Conservation (phyloP, 2,888 invertebrate genomes). For the Molorchus minor region DNA sequence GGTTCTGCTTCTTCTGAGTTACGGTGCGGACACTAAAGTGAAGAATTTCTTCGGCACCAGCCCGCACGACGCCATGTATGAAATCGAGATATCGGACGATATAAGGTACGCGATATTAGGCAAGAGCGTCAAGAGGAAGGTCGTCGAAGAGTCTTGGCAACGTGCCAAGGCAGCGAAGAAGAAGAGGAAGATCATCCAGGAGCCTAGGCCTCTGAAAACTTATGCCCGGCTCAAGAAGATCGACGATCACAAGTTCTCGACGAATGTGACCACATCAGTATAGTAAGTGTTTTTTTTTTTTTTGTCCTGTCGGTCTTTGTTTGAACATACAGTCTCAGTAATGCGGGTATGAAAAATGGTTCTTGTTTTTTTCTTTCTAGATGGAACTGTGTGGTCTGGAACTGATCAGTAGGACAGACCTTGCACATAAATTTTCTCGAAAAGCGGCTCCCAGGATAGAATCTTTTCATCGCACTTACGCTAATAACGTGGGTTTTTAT, state of each 20-base stretch:
- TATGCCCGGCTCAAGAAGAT: slow-evolving; percentile 40
- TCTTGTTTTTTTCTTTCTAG: too few relatives aligned
- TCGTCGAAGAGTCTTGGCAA: slow-evolving; percentile 6
- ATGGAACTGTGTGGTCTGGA: too few relatives aligned
- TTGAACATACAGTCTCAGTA: too few relatives aligned
- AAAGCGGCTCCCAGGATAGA: too few relatives aligned
- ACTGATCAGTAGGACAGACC: too few relatives aligned
- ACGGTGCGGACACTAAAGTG: slow-evolving; percentile 63
- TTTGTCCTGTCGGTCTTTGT: too few relatives aligned
- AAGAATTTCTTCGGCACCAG: slow-evolving; percentile 63
- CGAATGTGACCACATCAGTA: background rate
- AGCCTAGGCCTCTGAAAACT: slow-evolving; percentile 36
- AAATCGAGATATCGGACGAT: slow-evolving; percentile 54
- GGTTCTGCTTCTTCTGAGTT: slow-evolving; percentile 61
- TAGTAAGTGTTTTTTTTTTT: background rate
- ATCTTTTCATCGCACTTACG: too few relatives aligned
- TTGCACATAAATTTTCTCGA: too few relatives aligned
- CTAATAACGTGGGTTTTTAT: too few relatives aligned
- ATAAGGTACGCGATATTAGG: slow-evolving; percentile 50
- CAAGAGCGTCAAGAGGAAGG: slow-evolving; percentile 43
- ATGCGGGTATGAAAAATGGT: too few relatives aligned
- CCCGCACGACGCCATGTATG: slow-evolving; percentile 63
- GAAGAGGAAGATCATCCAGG: slow-evolving; percentile 28
- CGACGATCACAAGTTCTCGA: background rate
- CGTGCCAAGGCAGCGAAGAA: slow-evolving; percentile 6